Evolutionary conservation across 2,113 vertebrate genomes (phyloP).

Genomic region (Perca flavescens): DNA sequence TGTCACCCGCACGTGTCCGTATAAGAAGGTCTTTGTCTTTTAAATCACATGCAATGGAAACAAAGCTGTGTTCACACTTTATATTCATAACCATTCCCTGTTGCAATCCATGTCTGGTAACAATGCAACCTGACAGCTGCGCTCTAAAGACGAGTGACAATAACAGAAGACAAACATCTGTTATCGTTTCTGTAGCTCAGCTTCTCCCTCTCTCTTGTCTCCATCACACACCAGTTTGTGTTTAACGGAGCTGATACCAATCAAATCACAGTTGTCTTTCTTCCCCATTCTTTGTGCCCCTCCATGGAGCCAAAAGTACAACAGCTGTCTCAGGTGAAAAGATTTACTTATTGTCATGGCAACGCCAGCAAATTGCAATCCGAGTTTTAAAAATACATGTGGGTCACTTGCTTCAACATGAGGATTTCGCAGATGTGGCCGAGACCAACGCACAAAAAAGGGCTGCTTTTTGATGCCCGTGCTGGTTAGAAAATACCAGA

Average conservation of each 20-base stretch:
- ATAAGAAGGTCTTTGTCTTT: background rate
- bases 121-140: background rate
- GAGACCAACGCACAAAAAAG: background rate
- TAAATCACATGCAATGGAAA: constrained; percentile 6
- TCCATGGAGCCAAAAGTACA: background rate
- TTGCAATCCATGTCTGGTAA: background rate
- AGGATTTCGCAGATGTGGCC: constrained; percentile 27
- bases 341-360: constrained; percentile 32
- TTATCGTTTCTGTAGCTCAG: constrained; percentile 9
- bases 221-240: background rate
- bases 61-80: constrained; percentile 4
- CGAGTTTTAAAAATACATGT: constrained; percentile 28
- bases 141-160: background rate
- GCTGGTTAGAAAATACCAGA: too few relatives aligned
- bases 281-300: background rate
- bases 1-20: background rate
- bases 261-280: constrained; percentile 2
- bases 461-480: too few relatives aligned
- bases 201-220: background rate
- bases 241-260: background rate
- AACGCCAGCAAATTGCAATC: background rate
- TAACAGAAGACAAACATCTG: constrained; percentile 30
- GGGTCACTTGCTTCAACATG: constrained; percentile 5
- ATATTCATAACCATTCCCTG: constrained; percentile 19
- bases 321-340: constrained; percentile 28